Conservation (phyloP, 2,797 vertebrate species). For the Gymnothorax javanicus region DNA sequence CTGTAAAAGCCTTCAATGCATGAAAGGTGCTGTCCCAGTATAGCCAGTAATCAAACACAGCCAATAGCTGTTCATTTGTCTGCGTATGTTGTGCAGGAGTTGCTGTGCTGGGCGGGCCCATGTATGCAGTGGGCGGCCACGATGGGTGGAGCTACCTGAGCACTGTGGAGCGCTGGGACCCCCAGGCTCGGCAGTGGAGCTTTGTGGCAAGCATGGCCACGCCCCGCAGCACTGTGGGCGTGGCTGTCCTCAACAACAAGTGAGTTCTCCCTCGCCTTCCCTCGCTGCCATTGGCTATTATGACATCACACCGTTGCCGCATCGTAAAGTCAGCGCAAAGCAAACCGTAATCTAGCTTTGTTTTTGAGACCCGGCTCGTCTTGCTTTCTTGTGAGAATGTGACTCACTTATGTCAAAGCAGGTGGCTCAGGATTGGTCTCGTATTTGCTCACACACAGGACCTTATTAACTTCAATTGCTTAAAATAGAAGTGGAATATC, state of each 20-base stretch:
- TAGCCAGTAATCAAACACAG: neutral
- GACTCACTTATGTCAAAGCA: too few species aligned
- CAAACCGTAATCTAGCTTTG: neutral
- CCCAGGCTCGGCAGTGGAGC: conserved; percentile 96
- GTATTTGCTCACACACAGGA: too few species aligned
- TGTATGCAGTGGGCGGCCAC: conserved; percentile 96
- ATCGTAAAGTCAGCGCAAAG: neutral
- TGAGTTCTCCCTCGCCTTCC: conserved; percentile 64
- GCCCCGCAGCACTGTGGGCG: conserved; percentile 95
- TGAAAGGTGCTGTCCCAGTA: neutral
- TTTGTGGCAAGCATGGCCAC: conserved; percentile 98
- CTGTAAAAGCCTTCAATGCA: neutral
- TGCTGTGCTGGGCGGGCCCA: conserved; percentile 91
- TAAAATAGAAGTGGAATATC: too few species aligned
- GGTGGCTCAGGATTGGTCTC: too few species aligned
- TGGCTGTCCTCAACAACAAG: conserved; percentile 93
- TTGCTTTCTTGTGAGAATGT: too few species aligned
- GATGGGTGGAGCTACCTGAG: conserved; percentile 99
- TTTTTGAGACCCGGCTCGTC: too few species aligned
- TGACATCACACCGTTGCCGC: neutral
- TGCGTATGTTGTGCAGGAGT: conserved; percentile 75
- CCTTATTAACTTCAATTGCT: too few species aligned
- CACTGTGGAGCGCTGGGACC: conserved; percentile 94
- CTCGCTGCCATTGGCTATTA: neutral
- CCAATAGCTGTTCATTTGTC: neutral